Percentiles rank a stretch among this genome's conserved stretches.
phyloP scores from a whole-genome alignment of 2,888 invertebrate species.

The Protophormia terraenovae region DNA sequence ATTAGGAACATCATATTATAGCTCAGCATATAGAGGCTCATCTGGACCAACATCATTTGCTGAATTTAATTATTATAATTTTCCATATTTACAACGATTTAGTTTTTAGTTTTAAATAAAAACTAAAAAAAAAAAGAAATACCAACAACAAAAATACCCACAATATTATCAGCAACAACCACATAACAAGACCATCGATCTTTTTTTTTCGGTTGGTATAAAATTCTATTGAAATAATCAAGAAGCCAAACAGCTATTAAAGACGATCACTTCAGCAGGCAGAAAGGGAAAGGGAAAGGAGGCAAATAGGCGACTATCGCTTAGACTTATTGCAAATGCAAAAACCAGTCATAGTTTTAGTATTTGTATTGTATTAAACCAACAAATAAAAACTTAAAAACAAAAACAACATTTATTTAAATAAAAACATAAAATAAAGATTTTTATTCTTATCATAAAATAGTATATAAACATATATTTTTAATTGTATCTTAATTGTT shows the following conservation, averaged over 20 bases:
- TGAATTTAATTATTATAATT: constrained; percentile 76
- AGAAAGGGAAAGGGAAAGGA: neutral
- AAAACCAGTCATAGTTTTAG: constrained; percentile 68
- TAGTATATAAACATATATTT: constrained; percentile 23
- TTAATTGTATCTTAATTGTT: constrained; percentile 15
- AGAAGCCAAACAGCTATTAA: neutral
- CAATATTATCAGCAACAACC: constrained; percentile 10
- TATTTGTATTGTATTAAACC: constrained; percentile 56
- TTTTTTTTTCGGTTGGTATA: neutral
- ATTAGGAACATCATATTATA: constrained; percentile 63
- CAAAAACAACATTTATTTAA: constrained; percentile 30
- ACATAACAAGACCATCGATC: neutral
- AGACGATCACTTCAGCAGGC: neutral
- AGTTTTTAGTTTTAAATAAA: constrained; percentile 71
- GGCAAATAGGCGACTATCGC: constrained; percentile 7
- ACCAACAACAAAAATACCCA: constrained; percentile 2
- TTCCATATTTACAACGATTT: constrained; percentile 74
- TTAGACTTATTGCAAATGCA: constrained; percentile 59
- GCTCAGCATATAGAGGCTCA: constrained; percentile 72
- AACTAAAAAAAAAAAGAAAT: constrained; percentile 17
- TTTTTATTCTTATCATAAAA: constrained; percentile 41
- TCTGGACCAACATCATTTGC: constrained; percentile 75
- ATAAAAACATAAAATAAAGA: constrained; percentile 44
- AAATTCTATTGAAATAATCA: constrained; percentile 1
- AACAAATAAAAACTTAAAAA: constrained; percentile 19